Evolutionary conservation across 2,797 vertebrate genomes (phyloP).

Genomic region (Leptoclinus maculatus): DNA sequence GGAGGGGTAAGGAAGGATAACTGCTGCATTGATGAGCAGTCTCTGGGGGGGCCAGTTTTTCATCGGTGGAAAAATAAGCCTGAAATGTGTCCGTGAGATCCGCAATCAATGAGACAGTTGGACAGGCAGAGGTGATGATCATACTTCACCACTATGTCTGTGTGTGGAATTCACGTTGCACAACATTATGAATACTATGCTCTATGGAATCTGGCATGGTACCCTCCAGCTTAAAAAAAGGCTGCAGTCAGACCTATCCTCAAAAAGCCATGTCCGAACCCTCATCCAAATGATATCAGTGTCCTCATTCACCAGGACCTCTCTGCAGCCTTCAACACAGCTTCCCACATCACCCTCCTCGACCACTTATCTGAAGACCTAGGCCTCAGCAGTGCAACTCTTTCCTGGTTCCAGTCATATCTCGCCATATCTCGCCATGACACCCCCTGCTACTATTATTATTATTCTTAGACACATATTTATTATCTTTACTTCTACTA

Average conservation of each 20-base stretch:
- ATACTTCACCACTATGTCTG: background rate
- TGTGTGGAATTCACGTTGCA: background rate
- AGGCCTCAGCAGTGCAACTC: no score
- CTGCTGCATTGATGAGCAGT: slow-evolving; percentile 9
- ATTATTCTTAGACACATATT: no score
- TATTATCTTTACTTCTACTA: no score
- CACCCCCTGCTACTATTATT: no score
- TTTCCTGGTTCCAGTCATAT: no score
- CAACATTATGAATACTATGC: background rate
- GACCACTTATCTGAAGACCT: no score
- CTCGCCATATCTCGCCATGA: no score
- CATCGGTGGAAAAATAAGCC: background rate
- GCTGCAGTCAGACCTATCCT: background rate
- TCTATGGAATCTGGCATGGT: background rate
- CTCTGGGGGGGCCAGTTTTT: slow-evolving; percentile 5
- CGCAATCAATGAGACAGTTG: slow-evolving; percentile 23
- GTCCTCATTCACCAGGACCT: no score
- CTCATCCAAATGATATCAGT: no score
- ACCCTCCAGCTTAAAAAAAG: background rate
- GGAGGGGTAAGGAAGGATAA: slow-evolving; percentile 11
- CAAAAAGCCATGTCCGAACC: background rate
- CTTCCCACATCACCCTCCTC: no score
- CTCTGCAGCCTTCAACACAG: no score
- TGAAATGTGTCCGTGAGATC: slow-evolving; percentile 4
- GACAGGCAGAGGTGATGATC: background rate